Evolutionary conservation across 1,140 invertebrate species (phyloP).

Genomic region (Papilio polytes): DNA sequence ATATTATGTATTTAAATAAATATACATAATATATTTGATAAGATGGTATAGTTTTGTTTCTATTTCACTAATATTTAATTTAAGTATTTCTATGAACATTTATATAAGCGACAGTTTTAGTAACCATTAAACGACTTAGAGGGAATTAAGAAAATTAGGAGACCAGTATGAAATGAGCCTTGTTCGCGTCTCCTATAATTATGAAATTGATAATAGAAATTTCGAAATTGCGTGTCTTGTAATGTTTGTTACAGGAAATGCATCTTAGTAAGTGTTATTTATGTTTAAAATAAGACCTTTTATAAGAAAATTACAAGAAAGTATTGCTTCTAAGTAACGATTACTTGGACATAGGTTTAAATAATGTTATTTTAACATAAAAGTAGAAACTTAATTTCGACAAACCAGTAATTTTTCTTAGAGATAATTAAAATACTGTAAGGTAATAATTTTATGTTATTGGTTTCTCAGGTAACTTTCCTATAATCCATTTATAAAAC

Average conservation of each 20-base stretch:
- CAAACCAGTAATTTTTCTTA: background rate
- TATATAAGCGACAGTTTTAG: too few relatives aligned
- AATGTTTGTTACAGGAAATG: conserved; percentile 3
- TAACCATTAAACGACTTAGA: too few relatives aligned
- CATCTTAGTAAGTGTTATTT: conserved; percentile 16
- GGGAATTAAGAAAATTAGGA: background rate
- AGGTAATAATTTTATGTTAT: background rate
- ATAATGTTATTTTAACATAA: background rate
- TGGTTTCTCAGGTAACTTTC: background rate
- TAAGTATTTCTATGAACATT: background rate
- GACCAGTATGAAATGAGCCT: conserved; percentile 38
- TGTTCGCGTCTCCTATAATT: conserved; percentile 49
- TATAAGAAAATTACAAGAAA: background rate
- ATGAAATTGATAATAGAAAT: conserved; percentile 68
- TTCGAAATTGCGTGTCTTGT: conserved; percentile 55
- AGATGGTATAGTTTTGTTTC: background rate
- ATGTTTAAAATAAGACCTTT: background rate
- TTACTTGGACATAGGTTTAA: background rate
- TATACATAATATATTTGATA: background rate
- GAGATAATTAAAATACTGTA: background rate
- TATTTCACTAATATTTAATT: background rate
- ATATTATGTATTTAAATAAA: background rate
- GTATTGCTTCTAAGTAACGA: background rate
- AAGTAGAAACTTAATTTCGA: background rate
- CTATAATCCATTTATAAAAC: background rate